phyloP scores from a whole-genome alignment of 2,113 vertebrate species.

The Atlantisia rogersi region DNA sequence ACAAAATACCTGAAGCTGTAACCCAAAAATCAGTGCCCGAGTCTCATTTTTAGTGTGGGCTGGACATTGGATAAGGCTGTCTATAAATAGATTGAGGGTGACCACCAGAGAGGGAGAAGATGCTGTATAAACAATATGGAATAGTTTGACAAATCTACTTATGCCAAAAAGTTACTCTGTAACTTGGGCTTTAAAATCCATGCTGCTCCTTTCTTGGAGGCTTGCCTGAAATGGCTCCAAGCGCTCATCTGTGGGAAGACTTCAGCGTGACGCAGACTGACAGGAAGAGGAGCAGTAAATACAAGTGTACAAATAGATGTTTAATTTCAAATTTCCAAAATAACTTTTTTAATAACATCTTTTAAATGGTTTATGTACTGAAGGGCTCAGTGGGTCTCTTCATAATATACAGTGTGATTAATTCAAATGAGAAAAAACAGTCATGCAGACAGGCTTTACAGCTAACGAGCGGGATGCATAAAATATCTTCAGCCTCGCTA shows the following conservation, averaged over 20 bases:
- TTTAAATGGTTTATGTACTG: constrained; percentile 23
- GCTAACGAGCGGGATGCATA: constrained; percentile 48
- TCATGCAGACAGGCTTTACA: constrained; percentile 38
- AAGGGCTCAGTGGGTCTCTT: neutral
- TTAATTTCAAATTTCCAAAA: constrained; percentile 23
- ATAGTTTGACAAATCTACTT: neutral
- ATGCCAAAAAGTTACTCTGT: neutral
- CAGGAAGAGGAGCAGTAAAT: neutral
- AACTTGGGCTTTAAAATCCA: neutral
- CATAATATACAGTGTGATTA: constrained; percentile 42
- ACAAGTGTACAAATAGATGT: neutral
- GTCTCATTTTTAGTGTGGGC: neutral
- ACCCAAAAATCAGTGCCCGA: neutral
- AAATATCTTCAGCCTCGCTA: constrained; percentile 21
- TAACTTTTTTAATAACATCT: constrained; percentile 36
- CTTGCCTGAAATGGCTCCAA: neutral
- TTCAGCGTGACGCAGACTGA: neutral
- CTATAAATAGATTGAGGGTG: neutral
- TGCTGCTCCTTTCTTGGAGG: neutral
- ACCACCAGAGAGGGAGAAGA: neutral
- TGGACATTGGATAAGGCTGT: neutral
- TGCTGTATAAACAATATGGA: neutral
- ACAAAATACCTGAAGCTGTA: neutral
- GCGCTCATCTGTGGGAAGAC: neutral
- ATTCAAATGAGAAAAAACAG: constrained; percentile 41